These are phyloP conservation scores for Ferdinandea cuprea DNA, from an alignment of 2,888 invertebrate species.

Conservation along the genomic window DNA sequence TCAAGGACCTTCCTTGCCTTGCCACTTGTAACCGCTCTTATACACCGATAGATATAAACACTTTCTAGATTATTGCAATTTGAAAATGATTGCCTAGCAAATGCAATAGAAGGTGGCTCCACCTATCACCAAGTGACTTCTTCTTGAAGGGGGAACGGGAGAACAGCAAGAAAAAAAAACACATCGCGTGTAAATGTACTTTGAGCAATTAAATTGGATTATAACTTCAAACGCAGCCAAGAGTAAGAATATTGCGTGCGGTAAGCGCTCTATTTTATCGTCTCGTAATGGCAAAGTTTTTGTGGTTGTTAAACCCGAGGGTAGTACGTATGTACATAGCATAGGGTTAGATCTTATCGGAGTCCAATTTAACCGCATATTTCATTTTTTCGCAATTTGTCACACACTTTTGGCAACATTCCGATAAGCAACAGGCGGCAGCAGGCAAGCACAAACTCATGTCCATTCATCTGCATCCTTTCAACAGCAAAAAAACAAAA, in stretches of 20 bases:
- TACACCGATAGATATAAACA: neutral
- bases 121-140: slow-evolving; percentile 48
- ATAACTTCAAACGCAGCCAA: slow-evolving; percentile 46
- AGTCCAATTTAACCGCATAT: too few species aligned
- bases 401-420: neutral
- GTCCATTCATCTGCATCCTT: slow-evolving; percentile 61
- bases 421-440: slow-evolving; percentile 62
- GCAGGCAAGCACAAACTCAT: slow-evolving; percentile 29
- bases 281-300: slow-evolving; percentile 30
- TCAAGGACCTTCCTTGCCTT: slow-evolving; percentile 47
- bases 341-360: neutral
- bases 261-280: slow-evolving; percentile 52
- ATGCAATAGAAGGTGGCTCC: slow-evolving; percentile 43
- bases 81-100: slow-evolving; percentile 64
- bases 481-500: neutral
- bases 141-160: slow-evolving; percentile 10
- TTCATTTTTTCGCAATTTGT: neutral
- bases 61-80: slow-evolving; percentile 24
- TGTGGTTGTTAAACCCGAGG: slow-evolving; percentile 2
- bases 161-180: neutral
- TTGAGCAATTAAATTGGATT: slow-evolving; percentile 56
- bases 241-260: slow-evolving; percentile 52
- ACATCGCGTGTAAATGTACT: slow-evolving; percentile 59
- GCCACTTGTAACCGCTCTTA: slow-evolving; percentile 58
- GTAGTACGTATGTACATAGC: too few species aligned